Evolutionary conservation across 2,797 vertebrate species (phyloP).

Genomic region (Harpagifer antarcticus): DNA sequence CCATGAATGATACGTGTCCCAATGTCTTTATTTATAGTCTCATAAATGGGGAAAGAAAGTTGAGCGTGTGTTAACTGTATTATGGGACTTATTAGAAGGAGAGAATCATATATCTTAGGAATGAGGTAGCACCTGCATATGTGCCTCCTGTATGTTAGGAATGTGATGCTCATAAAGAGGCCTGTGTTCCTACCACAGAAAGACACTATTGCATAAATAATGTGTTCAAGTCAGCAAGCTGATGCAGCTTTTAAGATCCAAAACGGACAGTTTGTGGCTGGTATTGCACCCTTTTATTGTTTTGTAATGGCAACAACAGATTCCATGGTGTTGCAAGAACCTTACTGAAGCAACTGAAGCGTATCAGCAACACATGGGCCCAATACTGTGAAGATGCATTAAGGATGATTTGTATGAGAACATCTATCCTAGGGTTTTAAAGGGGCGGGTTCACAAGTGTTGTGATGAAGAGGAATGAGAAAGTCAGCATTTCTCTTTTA

Average conservation of each 20-base stretch:
- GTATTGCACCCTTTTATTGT: constrained; percentile 30
- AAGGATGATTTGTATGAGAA: constrained; percentile 44
- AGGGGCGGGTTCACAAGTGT: not conserved
- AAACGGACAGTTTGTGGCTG: constrained; percentile 51
- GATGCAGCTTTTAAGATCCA: constrained; percentile 19
- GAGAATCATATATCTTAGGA: constrained; percentile 10
- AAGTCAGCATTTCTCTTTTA: too few species aligned
- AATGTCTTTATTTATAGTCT: too few species aligned
- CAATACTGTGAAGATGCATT: not conserved
- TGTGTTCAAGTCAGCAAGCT: constrained; percentile 41
- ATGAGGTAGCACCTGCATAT: constrained; percentile 36
- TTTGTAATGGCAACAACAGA: constrained; percentile 33
- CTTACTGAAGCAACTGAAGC: constrained; percentile 43
- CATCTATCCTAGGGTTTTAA: constrained; percentile 1
- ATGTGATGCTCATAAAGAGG: constrained; percentile 29
- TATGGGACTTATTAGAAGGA: too few species aligned
- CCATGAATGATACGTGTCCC: too few species aligned
- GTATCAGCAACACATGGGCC: constrained; percentile 58
- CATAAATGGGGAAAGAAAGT: too few species aligned
- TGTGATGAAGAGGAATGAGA: too few species aligned
- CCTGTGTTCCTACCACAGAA: not conserved
- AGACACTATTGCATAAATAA: constrained; percentile 18
- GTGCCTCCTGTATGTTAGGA: constrained; percentile 31
- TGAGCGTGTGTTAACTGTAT: too few species aligned
- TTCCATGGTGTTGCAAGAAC: constrained; percentile 59